Evolutionary conservation across 2,113 vertebrate genomes (phyloP).

Genomic region (Erinaceus europaeus): DNA sequence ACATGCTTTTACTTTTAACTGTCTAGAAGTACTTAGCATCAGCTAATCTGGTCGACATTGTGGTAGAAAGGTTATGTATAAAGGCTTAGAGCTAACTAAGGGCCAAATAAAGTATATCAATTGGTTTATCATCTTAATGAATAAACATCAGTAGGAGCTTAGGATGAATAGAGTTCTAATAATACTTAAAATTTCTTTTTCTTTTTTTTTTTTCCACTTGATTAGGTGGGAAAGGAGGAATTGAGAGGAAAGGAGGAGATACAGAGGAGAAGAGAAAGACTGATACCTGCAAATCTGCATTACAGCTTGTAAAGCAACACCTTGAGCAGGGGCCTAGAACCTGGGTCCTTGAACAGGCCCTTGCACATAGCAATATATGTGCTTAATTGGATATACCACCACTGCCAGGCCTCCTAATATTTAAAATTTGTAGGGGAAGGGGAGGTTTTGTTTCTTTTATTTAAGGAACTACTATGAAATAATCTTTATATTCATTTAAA

Average conservation of each 20-base stretch:
- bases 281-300: background rate
- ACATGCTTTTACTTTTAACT: background rate
- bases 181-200: background rate
- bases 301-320: background rate
- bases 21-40: background rate
- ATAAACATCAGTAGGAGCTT: background rate
- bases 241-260: no score
- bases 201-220: background rate
- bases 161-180: background rate
- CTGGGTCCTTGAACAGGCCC: background rate
- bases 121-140: background rate
- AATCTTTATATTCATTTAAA: background rate
- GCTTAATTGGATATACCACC: no score
- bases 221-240: no score
- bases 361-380: background rate
- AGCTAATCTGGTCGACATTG: background rate
- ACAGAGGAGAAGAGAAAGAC: no score
- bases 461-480: background rate
- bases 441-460: background rate
- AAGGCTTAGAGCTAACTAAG: background rate
- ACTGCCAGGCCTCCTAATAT: no score
- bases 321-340: background rate
- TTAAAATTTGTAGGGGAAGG: no score
- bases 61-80: background rate
- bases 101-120: background rate